Evolutionary conservation across 2,797 vertebrate species (phyloP).

Genomic region (Megalops cyprinoides): DNA sequence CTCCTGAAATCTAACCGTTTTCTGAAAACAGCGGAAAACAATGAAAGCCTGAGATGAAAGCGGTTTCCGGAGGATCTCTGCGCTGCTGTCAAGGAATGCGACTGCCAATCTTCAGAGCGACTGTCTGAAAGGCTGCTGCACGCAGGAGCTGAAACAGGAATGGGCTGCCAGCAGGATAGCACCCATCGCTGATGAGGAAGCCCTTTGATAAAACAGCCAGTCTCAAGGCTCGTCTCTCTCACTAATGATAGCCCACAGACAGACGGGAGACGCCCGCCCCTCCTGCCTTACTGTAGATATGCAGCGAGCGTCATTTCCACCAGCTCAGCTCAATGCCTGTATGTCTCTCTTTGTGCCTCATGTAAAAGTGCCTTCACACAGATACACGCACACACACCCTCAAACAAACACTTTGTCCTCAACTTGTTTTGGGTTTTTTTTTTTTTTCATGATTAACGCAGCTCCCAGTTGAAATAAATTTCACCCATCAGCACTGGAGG

Average conservation of each 20-base stretch:
- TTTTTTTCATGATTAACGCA: too few relatives aligned
- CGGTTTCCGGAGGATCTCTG: conserved; percentile 30
- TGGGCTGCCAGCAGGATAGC: conserved; percentile 16
- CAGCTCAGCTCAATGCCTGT: not conserved
- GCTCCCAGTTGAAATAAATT: too few relatives aligned
- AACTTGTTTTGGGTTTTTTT: too few relatives aligned
- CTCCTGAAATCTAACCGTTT: conserved; percentile 35
- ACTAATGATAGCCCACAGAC: conserved; percentile 23
- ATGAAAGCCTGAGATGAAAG: conserved; percentile 49
- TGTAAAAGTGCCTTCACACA: not conserved
- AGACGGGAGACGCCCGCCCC: not conserved
- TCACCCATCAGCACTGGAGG: too few relatives aligned
- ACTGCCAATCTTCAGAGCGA: conserved; percentile 39
- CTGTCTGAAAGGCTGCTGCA: not conserved
- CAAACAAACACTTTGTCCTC: not conserved
- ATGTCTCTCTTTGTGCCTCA: conserved; percentile 12
- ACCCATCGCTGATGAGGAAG: not conserved
- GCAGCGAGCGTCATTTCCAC: conserved; percentile 11
- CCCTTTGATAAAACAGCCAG: conserved; percentile 29
- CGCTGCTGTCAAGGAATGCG: conserved; percentile 46
- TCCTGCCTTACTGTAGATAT: conserved; percentile 11
- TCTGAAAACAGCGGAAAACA: conserved; percentile 30
- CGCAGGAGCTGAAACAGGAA: not conserved
- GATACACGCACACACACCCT: not conserved
- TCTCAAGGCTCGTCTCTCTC: conserved; percentile 11